These are phyloP conservation scores for Seriola rivoliana DNA, from an alignment of 2,113 vertebrate genomes.

Conservation along the genomic window DNA sequence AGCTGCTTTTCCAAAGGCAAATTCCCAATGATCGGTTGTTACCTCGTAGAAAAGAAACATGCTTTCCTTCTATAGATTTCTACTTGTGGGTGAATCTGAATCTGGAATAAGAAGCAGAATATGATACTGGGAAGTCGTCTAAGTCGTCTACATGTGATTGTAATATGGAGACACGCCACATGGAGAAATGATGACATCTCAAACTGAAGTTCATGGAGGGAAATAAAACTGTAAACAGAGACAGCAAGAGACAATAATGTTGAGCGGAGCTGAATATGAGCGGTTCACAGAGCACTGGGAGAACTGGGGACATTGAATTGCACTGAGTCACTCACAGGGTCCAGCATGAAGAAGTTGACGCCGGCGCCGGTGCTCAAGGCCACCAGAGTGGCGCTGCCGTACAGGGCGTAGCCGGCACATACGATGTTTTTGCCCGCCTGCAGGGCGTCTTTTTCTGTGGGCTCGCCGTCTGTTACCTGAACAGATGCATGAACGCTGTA, in stretches of 20 bases:
- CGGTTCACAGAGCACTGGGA: neutral
- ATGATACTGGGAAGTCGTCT: too few species aligned
- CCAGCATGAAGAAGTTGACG: constrained; percentile 96
- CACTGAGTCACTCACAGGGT: constrained; percentile 87
- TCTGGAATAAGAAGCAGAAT: neutral
- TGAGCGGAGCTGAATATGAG: too few species aligned
- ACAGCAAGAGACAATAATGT: too few species aligned
- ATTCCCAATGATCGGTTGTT: too few species aligned
- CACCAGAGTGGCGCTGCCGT: constrained; percentile 94
- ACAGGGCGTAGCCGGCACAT: constrained; percentile 95
- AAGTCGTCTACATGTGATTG: too few species aligned
- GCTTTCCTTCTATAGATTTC: too few species aligned
- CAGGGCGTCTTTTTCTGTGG: constrained; percentile 91
- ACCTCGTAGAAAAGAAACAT: too few species aligned
- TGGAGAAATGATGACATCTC: neutral
- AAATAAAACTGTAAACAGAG: neutral
- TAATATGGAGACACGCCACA: too few species aligned
- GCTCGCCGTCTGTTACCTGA: constrained; percentile 83
- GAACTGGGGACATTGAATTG: neutral
- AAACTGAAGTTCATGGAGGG: neutral
- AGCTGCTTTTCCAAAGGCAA: too few species aligned
- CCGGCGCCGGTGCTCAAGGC: constrained; percentile 94
- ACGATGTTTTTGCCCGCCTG: constrained; percentile 91
- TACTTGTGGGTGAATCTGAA: neutral
- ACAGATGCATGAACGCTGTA: too few species aligned